Conservation (phyloP, 2,113 vertebrate genomes). For the Ophthalmolycus amberensis region DNA sequence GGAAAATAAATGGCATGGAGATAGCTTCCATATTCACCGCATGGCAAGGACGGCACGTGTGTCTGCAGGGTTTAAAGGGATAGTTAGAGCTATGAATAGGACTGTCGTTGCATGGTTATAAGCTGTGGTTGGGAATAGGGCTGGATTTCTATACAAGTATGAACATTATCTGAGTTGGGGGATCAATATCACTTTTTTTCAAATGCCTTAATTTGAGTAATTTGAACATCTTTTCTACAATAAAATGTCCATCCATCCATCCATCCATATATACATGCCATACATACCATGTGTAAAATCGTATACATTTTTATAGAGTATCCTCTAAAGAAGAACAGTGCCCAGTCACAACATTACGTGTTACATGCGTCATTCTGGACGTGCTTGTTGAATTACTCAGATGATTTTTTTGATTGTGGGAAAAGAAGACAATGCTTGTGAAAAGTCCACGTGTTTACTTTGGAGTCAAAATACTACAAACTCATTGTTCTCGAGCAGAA, state of each 20-base stretch:
- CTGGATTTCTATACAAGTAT: not conserved
- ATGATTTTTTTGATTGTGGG: not conserved
- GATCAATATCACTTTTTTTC: no score
- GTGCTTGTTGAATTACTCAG: not conserved
- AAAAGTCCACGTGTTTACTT: no score
- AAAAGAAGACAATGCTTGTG: not conserved
- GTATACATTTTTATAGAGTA: not conserved
- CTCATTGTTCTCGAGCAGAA: not conserved
- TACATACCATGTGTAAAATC: not conserved
- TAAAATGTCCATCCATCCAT: not conserved
- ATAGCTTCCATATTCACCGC: slow-evolving; percentile 43
- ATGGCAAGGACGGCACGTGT: slow-evolving; percentile 2
- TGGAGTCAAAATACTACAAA: not conserved
- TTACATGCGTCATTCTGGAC: no score
- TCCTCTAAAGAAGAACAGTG: not conserved
- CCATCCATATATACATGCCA: not conserved
- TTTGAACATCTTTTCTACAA: not conserved
- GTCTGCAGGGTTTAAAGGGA: not conserved
- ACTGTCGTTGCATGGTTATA: not conserved
- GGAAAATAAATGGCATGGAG: slow-evolving; percentile 60
- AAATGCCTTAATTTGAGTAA: not conserved
- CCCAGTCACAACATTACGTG: not conserved
- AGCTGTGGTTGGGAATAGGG: not conserved
- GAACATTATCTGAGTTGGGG: not conserved
- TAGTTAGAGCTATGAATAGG: not conserved